Evolutionary conservation across 2,797 vertebrate genomes (phyloP).

Genomic region (Oceanodroma leucorhoa): DNA sequence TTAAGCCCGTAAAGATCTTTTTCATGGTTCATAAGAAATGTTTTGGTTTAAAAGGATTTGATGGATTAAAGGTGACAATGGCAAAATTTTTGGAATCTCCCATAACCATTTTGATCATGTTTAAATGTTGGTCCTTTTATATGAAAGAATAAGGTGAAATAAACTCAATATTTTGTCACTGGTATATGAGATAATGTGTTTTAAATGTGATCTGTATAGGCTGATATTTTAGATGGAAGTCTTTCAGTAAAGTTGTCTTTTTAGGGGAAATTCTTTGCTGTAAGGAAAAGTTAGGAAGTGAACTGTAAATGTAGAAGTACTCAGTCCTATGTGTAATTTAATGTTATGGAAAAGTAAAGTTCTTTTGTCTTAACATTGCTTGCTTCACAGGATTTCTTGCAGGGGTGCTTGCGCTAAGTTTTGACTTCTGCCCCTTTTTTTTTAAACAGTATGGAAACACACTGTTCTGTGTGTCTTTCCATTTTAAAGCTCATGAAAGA

Average conservation of each 20-base stretch:
- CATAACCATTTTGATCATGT: not conserved
- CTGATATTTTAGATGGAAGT: constrained; percentile 60
- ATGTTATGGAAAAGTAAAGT: constrained; percentile 64
- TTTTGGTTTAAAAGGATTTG: not conserved
- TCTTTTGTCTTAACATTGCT: constrained; percentile 46
- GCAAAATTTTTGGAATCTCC: not conserved
- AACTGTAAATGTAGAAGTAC: constrained; percentile 62
- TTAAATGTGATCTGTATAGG: constrained; percentile 54
- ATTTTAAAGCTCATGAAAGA: not conserved
- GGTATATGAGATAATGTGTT: constrained; percentile 46
- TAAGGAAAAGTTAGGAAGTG: constrained; percentile 50
- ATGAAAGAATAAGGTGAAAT: constrained; percentile 51
- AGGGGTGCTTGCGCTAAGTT: not conserved
- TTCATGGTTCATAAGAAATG: not conserved
- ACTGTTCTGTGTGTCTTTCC: not conserved
- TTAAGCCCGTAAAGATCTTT: not conserved
- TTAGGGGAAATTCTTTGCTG: constrained; percentile 48
- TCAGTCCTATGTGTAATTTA: constrained; percentile 66
- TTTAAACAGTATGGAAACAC: not conserved
- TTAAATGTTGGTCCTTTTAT: constrained; percentile 50
- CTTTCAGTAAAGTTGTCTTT: constrained; percentile 48
- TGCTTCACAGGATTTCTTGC: constrained; percentile 38
- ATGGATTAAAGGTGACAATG: constrained; percentile 12
- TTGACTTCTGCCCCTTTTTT: not conserved
- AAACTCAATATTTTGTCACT: constrained; percentile 62